These are phyloP conservation scores for Carlito syrichta DNA, from an alignment of 2,113 vertebrate species.

Conservation along the genomic window DNA sequence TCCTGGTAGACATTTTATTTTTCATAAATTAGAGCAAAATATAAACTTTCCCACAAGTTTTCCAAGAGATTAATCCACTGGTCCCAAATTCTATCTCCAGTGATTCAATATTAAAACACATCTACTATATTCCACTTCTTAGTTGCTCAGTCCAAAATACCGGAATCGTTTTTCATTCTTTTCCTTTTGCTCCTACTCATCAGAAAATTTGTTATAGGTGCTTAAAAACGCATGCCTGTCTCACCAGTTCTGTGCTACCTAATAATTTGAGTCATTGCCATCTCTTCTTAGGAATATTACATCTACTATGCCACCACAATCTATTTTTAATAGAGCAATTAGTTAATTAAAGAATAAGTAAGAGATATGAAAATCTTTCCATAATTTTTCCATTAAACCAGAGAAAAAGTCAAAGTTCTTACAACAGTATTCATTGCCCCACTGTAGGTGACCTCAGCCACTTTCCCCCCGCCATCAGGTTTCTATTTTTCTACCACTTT, in stretches of 20 bases:
- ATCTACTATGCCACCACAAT: neutral
- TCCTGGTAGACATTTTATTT: neutral
- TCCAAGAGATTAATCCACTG: neutral
- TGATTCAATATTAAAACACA: neutral
- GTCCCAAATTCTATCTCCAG: neutral
- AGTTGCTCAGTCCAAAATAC: neutral
- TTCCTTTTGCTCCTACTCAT: neutral
- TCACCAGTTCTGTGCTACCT: neutral
- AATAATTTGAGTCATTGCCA: neutral
- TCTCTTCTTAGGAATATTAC: neutral
- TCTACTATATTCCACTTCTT: neutral
- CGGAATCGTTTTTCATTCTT: neutral
- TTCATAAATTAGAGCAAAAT: neutral
- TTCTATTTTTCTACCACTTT: neutral
- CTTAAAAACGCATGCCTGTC: neutral
- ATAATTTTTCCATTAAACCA: neutral
- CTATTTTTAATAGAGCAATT: neutral
- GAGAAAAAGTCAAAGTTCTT: neutral
- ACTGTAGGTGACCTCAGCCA: too few species aligned
- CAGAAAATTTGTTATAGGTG: neutral
- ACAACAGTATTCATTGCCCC: accelerated
- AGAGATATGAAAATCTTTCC: neutral
- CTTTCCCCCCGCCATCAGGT: accelerated
- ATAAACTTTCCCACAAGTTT: neutral
- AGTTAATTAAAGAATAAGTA: neutral